phyloP scores from a whole-genome alignment of 2,797 vertebrate species.

The Morelia viridis region DNA sequence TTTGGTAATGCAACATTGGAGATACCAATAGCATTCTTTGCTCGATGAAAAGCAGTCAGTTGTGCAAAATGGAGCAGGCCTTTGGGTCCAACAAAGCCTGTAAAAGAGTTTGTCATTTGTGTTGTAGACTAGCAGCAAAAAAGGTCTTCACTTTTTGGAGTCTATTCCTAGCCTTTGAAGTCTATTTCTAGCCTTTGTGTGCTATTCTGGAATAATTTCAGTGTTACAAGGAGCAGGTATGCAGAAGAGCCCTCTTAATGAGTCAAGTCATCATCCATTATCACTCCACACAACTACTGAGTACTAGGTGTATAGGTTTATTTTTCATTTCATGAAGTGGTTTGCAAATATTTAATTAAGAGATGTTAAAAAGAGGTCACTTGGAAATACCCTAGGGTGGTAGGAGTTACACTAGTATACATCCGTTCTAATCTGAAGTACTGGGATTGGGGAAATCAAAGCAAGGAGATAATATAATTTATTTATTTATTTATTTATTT shows the following conservation, averaged over 20 bases:
- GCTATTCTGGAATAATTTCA: background rate
- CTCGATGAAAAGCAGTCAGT: conserved; percentile 17
- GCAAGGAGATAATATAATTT: background rate
- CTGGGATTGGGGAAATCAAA: background rate
- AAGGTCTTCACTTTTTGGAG: conserved; percentile 22
- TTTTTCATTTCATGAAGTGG: background rate
- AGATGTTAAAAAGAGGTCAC: background rate
- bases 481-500: too few species aligned
- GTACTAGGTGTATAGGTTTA: background rate
- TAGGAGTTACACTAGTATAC: background rate
- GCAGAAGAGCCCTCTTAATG: background rate
- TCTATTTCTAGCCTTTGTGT: conserved; percentile 1
- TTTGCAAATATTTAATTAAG: background rate
- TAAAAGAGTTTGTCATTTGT: background rate
- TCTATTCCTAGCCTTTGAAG: conserved; percentile 13
- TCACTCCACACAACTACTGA: background rate
- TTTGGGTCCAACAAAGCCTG: conserved; percentile 17
- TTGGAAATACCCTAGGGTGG: background rate
- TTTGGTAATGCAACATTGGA: conserved; percentile 16
- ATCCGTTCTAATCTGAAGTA: background rate
- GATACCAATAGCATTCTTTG: conserved; percentile 33
- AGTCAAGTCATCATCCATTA: background rate
- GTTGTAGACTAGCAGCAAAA: conserved; percentile 7
- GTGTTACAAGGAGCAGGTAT: background rate
- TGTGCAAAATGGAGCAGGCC: conserved; percentile 4